Conservation (phyloP, 35 echinoderm and acorn worm species). For the Holothuria glaberrima region DNA sequence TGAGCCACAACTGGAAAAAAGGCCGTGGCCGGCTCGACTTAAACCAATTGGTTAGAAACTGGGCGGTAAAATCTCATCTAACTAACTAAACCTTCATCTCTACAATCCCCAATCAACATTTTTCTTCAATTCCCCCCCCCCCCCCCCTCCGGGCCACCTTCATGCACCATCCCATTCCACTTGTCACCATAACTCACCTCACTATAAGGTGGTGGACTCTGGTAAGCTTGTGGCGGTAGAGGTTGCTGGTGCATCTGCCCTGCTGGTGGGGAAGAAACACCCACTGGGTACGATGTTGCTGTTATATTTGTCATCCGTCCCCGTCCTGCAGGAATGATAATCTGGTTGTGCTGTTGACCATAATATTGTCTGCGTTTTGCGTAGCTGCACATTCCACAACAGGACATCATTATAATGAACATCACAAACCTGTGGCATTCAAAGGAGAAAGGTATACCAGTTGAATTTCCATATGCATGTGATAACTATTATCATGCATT, state of each 20-base stretch:
- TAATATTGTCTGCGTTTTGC: slow-evolving; percentile 57
- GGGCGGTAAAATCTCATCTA: too few relatives aligned
- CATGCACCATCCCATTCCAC: neutral
- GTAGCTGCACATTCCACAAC: slow-evolving; percentile 61
- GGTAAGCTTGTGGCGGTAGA: slow-evolving; percentile 53
- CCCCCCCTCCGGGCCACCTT: too few relatives aligned
- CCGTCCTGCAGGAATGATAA: slow-evolving; percentile 23
- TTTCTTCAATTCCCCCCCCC: too few relatives aligned
- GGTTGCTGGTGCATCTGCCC: neutral
- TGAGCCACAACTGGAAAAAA: too few relatives aligned
- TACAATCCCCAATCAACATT: too few relatives aligned
- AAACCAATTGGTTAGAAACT: too few relatives aligned
- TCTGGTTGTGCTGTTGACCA: slow-evolving; percentile 37
- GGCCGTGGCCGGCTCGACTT: too few relatives aligned
- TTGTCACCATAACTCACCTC: slow-evolving; percentile 56
- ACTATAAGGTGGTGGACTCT: slow-evolving; percentile 66
- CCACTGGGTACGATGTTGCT: slow-evolving; percentile 24
- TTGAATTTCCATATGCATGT: neutral
- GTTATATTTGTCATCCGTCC: slow-evolving; percentile 9
- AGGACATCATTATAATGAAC: slow-evolving; percentile 63
- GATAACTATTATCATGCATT: neutral
- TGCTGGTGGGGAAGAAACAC: slow-evolving; percentile 18
- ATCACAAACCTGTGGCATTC: slow-evolving; percentile 49
- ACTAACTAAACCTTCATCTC: too few relatives aligned
- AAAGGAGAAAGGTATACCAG: neutral